phyloP scores from a whole-genome alignment of 1,140 invertebrate genomes.

The Potamilus streckersoni region DNA sequence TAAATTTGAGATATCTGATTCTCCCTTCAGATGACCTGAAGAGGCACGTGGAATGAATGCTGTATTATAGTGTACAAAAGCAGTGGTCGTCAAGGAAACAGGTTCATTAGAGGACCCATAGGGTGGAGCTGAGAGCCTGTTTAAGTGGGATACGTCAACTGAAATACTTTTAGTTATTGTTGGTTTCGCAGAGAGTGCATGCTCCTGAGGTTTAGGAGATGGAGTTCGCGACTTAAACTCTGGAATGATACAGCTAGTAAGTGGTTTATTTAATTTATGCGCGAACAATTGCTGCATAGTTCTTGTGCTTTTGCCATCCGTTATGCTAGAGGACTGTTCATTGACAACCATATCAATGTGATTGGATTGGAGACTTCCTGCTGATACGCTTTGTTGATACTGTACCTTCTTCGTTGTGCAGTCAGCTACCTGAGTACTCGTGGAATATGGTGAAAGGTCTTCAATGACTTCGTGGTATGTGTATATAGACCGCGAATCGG shows the following conservation, averaged over 20 bases:
- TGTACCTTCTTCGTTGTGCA: conserved; percentile 12
- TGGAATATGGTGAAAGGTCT: conserved; percentile 3
- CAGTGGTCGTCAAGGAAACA: too few species aligned
- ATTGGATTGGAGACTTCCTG: conserved; percentile 10
- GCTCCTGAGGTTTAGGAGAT: conserved; percentile 7
- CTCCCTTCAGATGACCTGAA: neutral
- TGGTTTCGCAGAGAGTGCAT: neutral
- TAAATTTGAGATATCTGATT: neutral
- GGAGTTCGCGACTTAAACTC: conserved; percentile 15
- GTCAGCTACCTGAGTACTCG: too few species aligned
- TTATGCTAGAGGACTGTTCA: conserved; percentile 27
- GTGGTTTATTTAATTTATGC: conserved; percentile 23
- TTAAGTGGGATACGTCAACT: conserved; percentile 20
- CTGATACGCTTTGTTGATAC: neutral
- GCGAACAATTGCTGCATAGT: conserved; percentile 32
- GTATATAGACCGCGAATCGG: too few species aligned
- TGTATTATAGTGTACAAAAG: too few species aligned
- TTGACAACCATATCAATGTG: conserved; percentile 27
- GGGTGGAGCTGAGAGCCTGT: conserved; percentile 22
- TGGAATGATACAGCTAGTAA: conserved; percentile 40
- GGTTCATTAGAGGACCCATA: too few species aligned
- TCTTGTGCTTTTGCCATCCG: conserved; percentile 21
- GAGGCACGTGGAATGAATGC: too few species aligned
- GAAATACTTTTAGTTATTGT: conserved; percentile 14
- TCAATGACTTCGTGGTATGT: conserved; percentile 3